These are phyloP conservation scores for Streblospio benedicti DNA, from an alignment of 1,140 invertebrate genomes.

Conservation along the genomic window DNA sequence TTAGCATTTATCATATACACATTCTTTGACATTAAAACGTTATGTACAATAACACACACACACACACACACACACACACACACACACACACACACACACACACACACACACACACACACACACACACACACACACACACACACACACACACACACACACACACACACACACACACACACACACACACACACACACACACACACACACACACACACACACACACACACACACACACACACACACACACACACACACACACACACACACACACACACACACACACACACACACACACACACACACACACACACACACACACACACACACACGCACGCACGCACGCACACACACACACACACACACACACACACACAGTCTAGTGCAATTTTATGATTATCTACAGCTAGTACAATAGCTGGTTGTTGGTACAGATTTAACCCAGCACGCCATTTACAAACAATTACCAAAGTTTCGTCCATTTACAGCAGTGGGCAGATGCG, in stretches of 20 bases:
- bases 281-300: conserved; percentile 1
- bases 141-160: conserved; percentile 13
- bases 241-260: conserved; percentile 9
- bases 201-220: conserved; percentile 9
- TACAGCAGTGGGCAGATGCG: no score
- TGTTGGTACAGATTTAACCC: no score
- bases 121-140: conserved; percentile 4
- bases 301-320: not conserved
- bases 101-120: not conserved
- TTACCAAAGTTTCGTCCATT: no score
- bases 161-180: conserved; percentile 14
- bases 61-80: no score
- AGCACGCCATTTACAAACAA: no score
- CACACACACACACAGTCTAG: conserved; percentile 4
- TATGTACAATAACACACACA: no score
- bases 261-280: conserved; percentile 6
- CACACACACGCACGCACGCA: not conserved
- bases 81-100: not conserved
- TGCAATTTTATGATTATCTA: no score
- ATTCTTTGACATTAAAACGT: no score
- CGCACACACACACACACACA: conserved; percentile 1
- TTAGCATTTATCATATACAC: no score
- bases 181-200: conserved; percentile 5
- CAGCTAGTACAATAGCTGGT: no score
- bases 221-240: conserved; percentile 14